Percentiles rank a stretch among this genome's conserved stretches.
phyloP scores from a whole-genome alignment of 2,888 invertebrate species.

The Trachelus tabidus region DNA sequence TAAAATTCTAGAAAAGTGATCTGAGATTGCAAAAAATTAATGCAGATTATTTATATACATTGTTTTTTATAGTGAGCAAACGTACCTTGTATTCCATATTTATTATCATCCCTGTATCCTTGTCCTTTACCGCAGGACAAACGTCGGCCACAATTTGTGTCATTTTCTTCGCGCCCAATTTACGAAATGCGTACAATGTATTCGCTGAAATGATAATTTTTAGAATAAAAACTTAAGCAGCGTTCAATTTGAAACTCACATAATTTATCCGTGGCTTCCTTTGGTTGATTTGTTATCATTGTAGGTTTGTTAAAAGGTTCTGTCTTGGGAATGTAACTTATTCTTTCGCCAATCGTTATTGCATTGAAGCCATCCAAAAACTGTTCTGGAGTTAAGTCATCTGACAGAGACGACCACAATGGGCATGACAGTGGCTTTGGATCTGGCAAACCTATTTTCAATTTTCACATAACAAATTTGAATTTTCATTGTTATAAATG shows the following conservation, averaged over 20 bases:
- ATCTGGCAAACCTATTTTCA: neutral
- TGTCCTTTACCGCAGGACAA: slow-evolving; percentile 67
- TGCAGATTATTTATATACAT: neutral
- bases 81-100: slow-evolving; percentile 66
- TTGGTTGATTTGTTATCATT: neutral
- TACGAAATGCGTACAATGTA: slow-evolving; percentile 50
- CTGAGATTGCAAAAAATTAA: slow-evolving; percentile 27
- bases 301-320: neutral
- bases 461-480: neutral
- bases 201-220: slow-evolving; percentile 26
- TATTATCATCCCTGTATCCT: slow-evolving; percentile 58
- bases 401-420: neutral
- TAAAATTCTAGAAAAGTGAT: slow-evolving; percentile 74
- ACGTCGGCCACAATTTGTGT: slow-evolving; percentile 55
- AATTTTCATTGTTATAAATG: neutral
- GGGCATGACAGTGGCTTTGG: slow-evolving; percentile 5
- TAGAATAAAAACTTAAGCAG: neutral
- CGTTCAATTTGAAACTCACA: neutral
- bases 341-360: slow-evolving; percentile 43
- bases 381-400: slow-evolving; percentile 15
- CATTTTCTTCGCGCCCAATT: slow-evolving; percentile 52
- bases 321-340: slow-evolving; percentile 39
- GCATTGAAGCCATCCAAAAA: slow-evolving; percentile 42
- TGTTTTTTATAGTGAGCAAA: neutral
- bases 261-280: neutral